Conservation (phyloP, 2,113 vertebrate species). For the Eclectus roratus region DNA sequence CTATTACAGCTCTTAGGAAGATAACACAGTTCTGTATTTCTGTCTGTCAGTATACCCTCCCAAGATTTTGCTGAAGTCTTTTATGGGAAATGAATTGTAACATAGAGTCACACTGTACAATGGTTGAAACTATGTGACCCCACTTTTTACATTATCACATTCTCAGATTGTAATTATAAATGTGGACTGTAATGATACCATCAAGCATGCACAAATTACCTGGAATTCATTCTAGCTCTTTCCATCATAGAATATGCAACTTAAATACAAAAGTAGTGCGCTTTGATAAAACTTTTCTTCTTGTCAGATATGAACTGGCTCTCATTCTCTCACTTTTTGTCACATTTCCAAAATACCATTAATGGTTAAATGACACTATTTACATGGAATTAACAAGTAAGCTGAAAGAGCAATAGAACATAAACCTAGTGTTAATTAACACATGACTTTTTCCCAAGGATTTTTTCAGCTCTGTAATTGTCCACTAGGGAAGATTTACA, state of each 20-base stretch:
- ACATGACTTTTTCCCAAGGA: background rate
- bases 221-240: conserved; percentile 27
- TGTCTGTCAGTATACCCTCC: background rate
- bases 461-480: background rate
- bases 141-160: background rate
- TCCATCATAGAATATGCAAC: background rate
- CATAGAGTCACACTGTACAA: background rate
- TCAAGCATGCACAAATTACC: background rate
- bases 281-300: background rate
- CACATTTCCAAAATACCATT: background rate
- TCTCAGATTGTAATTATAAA: background rate
- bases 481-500: background rate
- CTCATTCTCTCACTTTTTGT: background rate
- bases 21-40: background rate
- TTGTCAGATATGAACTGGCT: background rate
- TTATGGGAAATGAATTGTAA: background rate
- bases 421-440: background rate
- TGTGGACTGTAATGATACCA: background rate
- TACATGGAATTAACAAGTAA: background rate
- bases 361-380: conserved; percentile 1
- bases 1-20: background rate
- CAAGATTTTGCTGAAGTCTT: background rate
- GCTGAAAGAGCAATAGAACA: background rate
- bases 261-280: background rate
- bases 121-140: background rate